A percentile compares a stretch with the other conserved stretches of the same genome.
These are phyloP conservation scores for Clamator glandarius DNA, from an alignment of 2,797 vertebrate species.

Conservation along the genomic window DNA sequence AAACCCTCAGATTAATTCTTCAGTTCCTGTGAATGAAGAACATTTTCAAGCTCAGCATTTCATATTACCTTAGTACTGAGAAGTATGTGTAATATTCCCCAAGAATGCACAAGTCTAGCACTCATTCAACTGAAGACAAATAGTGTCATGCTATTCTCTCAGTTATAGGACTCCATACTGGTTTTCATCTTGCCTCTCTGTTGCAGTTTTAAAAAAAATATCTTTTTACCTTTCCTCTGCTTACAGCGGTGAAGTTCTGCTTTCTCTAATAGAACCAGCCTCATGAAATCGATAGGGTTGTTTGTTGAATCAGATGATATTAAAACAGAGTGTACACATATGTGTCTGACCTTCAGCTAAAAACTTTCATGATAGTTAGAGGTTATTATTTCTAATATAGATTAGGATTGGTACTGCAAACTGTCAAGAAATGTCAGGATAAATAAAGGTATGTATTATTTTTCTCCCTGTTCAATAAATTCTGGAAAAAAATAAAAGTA, in stretches of 20 bases:
- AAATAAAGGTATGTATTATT: conserved; percentile 41
- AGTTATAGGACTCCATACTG: neutral
- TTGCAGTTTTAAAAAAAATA: neutral
- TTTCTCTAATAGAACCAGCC: neutral
- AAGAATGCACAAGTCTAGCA: conserved; percentile 7
- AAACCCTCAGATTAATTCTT: conserved; percentile 24
- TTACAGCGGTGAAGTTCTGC: neutral
- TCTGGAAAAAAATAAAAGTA: neutral
- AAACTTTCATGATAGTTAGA: conserved; percentile 14
- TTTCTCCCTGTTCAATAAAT: neutral
- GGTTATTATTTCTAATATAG: conserved; percentile 41
- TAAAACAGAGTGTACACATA: conserved; percentile 16
- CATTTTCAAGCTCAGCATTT: conserved; percentile 37
- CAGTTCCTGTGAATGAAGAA: neutral
- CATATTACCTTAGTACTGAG: neutral
- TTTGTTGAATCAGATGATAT: conserved; percentile 35
- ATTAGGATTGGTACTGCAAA: conserved; percentile 30
- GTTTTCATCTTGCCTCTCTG: neutral
- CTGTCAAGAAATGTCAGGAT: conserved; percentile 39
- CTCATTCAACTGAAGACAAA: conserved; percentile 11
- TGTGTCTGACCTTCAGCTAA: conserved; percentile 34
- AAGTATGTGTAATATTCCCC: conserved; percentile 13
- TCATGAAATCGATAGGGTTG: conserved; percentile 23
- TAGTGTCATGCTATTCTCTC: neutral
- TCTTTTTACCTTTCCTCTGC: neutral